Conservation (phyloP, 2,888 invertebrate species). For the Anaspis maculata region DNA sequence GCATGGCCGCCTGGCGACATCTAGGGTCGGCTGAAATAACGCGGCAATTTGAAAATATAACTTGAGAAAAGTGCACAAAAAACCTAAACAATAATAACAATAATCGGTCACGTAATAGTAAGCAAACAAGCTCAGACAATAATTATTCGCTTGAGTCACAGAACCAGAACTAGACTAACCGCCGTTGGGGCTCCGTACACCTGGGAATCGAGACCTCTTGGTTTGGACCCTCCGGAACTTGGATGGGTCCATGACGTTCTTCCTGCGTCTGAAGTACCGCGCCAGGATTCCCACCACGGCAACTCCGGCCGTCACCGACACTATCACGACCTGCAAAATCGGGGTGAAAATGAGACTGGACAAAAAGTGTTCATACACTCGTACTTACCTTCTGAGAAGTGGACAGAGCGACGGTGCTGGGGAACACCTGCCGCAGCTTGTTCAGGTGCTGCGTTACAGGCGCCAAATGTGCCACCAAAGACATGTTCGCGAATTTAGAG, state of each 20-base stretch:
- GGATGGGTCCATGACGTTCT: conserved; percentile 53
- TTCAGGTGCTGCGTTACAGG: conserved; percentile 49
- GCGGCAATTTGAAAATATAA: too few relatives aligned
- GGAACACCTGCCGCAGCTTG: conserved; percentile 45
- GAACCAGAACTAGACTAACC: conserved; percentile 26
- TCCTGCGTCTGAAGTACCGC: conserved; percentile 65
- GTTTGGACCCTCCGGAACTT: conserved; percentile 51
- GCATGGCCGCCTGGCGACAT: too few relatives aligned
- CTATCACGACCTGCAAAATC: conserved; percentile 54
- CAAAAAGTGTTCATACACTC: conserved; percentile 6
- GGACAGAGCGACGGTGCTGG: conserved; percentile 46
- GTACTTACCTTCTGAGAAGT: conserved; percentile 59
- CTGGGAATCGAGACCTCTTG: conserved; percentile 52
- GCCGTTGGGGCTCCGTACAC: conserved; percentile 63
- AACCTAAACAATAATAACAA: too few relatives aligned
- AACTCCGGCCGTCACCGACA: conserved; percentile 70
- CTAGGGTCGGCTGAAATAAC: too few relatives aligned
- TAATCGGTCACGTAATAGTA: too few relatives aligned
- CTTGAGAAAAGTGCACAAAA: too few relatives aligned
- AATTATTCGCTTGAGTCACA: too few relatives aligned
- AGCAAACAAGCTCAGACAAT: too few relatives aligned
- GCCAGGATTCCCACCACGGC: conserved; percentile 77
- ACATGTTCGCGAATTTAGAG: too few relatives aligned
- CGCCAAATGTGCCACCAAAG: conserved; percentile 47
- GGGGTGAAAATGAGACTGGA: background rate